These are phyloP conservation scores for Antheraea pernyi DNA, from an alignment of 1,140 invertebrate genomes.

Conservation along the genomic window DNA sequence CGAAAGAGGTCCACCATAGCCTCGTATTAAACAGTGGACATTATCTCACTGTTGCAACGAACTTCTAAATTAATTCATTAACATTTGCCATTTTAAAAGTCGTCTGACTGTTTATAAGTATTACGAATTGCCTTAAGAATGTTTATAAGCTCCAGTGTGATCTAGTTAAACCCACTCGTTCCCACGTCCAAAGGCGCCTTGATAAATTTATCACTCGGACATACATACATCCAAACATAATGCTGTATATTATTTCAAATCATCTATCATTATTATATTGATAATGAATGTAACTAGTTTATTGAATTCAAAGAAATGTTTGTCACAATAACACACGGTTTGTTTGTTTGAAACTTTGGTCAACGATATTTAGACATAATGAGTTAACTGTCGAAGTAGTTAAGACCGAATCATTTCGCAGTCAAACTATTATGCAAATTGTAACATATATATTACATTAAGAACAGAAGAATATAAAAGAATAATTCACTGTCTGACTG, in stretches of 20 bases:
- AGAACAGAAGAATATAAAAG: too few species aligned
- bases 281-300: background rate
- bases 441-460: too few species aligned
- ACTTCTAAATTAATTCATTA: background rate
- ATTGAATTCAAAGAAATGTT: background rate
- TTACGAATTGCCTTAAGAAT: slow-evolving; percentile 3
- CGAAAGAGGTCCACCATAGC: too few species aligned
- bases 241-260: background rate
- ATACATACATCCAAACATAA: background rate
- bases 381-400: too few species aligned
- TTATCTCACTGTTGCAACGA: background rate
- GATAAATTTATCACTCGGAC: background rate
- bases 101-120: background rate
- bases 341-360: background rate
- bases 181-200: background rate
- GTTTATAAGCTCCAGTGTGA: background rate
- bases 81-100: background rate
- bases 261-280: background rate
- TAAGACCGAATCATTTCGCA: too few species aligned
- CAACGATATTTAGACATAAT: too few species aligned
- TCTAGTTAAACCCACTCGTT: background rate
- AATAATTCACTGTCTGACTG: too few species aligned
- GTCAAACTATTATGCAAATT: too few species aligned
- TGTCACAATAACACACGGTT: background rate
- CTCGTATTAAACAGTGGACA: too few species aligned